Conservation (phyloP, 1,140 invertebrate species). For the Lepidostoma basale region DNA sequence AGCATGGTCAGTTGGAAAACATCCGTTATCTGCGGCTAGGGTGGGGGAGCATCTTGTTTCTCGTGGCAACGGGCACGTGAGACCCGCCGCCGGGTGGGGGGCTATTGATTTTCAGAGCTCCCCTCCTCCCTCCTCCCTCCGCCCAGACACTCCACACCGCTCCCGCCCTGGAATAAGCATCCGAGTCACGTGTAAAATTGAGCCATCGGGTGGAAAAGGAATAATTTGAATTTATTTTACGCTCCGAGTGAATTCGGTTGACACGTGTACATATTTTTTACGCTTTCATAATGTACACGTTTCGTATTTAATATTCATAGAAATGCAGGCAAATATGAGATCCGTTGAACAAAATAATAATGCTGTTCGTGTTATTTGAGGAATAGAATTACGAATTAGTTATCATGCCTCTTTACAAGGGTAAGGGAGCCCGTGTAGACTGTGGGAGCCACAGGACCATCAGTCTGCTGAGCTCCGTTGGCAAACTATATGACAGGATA, state of each 20-base stretch:
- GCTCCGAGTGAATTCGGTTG: background rate
- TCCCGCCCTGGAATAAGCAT: background rate
- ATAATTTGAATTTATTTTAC: slow-evolving; percentile 1
- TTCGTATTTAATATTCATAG: too few species aligned
- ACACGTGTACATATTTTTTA: background rate
- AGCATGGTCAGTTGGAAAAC: too few species aligned
- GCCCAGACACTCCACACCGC: background rate
- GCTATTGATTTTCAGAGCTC: slow-evolving; percentile 20
- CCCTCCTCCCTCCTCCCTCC: background rate
- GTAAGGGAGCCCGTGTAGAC: too few species aligned
- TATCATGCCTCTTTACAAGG: too few species aligned
- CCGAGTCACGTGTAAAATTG: slow-evolving; percentile 14
- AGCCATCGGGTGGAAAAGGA: slow-evolving; percentile 14
- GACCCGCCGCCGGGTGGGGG: background rate
- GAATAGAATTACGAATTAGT: too few species aligned
- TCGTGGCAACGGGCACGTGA: slow-evolving; percentile 22
- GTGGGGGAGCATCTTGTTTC: slow-evolving; percentile 10
- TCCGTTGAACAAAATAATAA: too few species aligned
- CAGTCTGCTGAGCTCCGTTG: too few species aligned
- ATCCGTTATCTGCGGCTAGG: too few species aligned
- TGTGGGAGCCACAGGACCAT: too few species aligned
- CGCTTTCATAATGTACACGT: background rate
- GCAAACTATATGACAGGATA: too few species aligned
- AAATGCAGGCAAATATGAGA: too few species aligned
- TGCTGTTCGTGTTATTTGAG: too few species aligned